Evolutionary conservation across 2,797 vertebrate species (phyloP).

Genomic region (Gymnopithys bicolor): DNA sequence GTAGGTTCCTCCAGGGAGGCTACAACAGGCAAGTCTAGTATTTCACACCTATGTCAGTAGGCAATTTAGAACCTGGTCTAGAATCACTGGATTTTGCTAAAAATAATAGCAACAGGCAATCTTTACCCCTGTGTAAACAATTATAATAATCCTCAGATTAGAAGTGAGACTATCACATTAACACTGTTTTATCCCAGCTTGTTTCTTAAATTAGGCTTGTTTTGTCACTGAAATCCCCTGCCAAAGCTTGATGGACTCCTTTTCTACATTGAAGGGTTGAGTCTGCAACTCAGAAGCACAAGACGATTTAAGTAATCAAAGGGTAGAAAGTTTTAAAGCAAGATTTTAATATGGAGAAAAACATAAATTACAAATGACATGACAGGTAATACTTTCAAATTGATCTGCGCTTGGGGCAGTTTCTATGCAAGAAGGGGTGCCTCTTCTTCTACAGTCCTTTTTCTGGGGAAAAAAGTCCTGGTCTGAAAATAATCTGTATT

Average conservation of each 20-base stretch:
- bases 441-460: background rate
- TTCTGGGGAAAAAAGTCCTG: background rate
- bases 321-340: background rate
- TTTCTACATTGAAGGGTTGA: background rate
- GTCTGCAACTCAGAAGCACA: background rate
- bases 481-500: background rate
- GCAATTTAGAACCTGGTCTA: background rate
- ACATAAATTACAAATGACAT: background rate
- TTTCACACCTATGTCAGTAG: background rate
- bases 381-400: background rate
- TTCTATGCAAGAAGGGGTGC: background rate
- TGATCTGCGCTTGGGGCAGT: background rate
- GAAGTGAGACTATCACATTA: background rate
- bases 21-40: background rate
- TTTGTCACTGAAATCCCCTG: background rate
- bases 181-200: background rate
- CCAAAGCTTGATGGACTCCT: background rate
- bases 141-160: background rate
- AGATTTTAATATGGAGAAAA: background rate
- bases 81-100: background rate
- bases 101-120: background rate
- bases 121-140: background rate
- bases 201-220: background rate
- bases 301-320: background rate
- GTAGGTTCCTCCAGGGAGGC: background rate